Base-by-base conservation (phyloP, 1,140 invertebrate genomes). In the Odontomachus brunneus region DNA sequence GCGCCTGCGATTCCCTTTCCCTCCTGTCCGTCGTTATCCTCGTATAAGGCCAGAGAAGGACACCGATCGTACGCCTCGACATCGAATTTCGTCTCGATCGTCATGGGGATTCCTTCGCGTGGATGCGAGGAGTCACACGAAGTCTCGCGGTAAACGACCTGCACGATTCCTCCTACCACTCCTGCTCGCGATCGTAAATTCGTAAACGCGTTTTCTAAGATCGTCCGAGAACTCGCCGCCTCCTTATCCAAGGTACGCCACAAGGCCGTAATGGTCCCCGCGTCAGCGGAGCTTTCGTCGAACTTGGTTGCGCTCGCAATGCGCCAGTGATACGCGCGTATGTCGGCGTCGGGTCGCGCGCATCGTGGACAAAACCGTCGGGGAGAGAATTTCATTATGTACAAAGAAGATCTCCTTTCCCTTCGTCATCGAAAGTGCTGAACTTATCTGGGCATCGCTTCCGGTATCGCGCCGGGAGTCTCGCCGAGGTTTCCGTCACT, bases 41-140 rank as follows among this genome's bases (percentile, higher is more conserved):
- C 57, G n/a, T 72, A 55, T 85, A 86, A 86, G 62, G 84, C 71
- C 65, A 57, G 44, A 62, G 78, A 87, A 78, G 57, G 22, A 55
- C 29, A 53, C 29, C 44, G 22, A 48, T 33, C 75, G 67, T 55
- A 57, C n/a, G 17, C 4, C 55, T n/a, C 5, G 55, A n/a, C 38
- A 73, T 82, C 15, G 69, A 74, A 53, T 74, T 62, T 62, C 26
- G n/a, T 72, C 26, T 29, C 53, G 65, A 72, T 57, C 22, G 33
- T 19, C 53, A 73, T 19, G 65, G 38, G 5, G 38, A 62, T 51
- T 53, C 33, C 48, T 53, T 55, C 48, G 29, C 19, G 38, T 38
- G 57, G 33, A 38, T 60, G 14, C 75, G 19, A 38, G 33, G 22
- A 33, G 29, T 69, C 22, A 49, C 22, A 17, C 44, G 12, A 78